Evolutionary conservation across 2,888 invertebrate species (phyloP), one percentile per base, ranked within the genome.

Genomic region (Mythimna loreyi): DNA sequence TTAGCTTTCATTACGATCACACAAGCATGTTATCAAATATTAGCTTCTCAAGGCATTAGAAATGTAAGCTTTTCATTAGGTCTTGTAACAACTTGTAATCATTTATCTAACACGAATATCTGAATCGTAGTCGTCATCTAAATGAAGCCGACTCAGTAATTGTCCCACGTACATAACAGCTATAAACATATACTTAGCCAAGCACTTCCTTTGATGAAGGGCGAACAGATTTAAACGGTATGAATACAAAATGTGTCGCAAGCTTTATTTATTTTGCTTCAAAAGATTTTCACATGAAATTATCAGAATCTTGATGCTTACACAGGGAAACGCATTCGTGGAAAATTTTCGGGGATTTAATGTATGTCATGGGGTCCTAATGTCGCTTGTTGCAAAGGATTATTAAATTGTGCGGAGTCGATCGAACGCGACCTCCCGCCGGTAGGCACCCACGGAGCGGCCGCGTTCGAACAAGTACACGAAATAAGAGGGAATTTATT

Each of bases 261-360:
- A 28, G 59, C 52, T 80, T 66, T 70, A 75, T 78, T 73, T 73
- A 78, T 80, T 75, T 69, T 63, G 62, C 80, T 80, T 74, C 60
- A 79, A 64, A 76, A 79, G 75, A 55, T 74, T 75, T 40, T 66
- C 23, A 52, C 43, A 49, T 62, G 33, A 55, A 61, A 68, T 62
- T 55, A 65, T 52, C 33, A 52, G 21, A 36, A 58, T 67, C 36
- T 60, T 60, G 9, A 43, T 55, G 43, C 56, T 43, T 45, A 60
- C 57, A n/a, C 40, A 49, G 28, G 30, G 23, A 28, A 49, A 56
- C 30, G 45, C 30, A 43, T 64, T 52, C 30, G 50, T 53, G 33
- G 28, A 43, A 56, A 67, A 59, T 59, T 75, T 3, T 40, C 25
- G 9, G 19, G 16, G 30, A 25, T 65, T 45, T 40, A 58, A 68